Evolutionary conservation across 2,888 invertebrate species (phyloP).

Genomic region (Cecidostiba fungosa): DNA sequence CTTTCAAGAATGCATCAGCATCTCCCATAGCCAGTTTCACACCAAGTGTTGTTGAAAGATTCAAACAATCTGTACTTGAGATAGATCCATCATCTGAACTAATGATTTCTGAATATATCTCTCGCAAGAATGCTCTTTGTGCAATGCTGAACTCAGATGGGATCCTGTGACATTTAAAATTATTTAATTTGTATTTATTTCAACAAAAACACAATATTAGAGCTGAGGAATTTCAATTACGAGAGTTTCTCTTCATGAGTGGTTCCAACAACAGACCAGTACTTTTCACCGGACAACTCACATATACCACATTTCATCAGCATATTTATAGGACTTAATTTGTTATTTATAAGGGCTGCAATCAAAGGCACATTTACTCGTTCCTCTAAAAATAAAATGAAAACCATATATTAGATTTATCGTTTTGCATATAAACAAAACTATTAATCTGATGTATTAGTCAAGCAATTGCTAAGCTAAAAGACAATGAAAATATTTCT

Average conservation of each 20-base stretch:
- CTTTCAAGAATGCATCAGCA: slow-evolving; percentile 70
- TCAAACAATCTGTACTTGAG: slow-evolving; percentile 72
- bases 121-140: slow-evolving; percentile 70
- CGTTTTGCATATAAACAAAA: neutral
- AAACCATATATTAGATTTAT: neutral
- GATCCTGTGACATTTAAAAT: slow-evolving; percentile 65
- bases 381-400: slow-evolving; percentile 66
- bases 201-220: neutral
- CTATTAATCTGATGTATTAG: no score
- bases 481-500: no score
- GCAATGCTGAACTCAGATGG: slow-evolving; percentile 69
- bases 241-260: slow-evolving; percentile 67
- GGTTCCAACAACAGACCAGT: slow-evolving; percentile 72
- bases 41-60: slow-evolving; percentile 68
- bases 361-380: slow-evolving; percentile 60
- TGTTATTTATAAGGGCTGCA: slow-evolving; percentile 70
- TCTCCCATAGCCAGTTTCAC: slow-evolving; percentile 67
- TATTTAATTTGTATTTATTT: slow-evolving; percentile 33
- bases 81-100: slow-evolving; percentile 66
- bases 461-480: no score
- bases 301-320: slow-evolving; percentile 70
- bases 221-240: slow-evolving; percentile 63
- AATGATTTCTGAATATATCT: slow-evolving; percentile 73
- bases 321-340: slow-evolving; percentile 71
- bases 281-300: slow-evolving; percentile 74